Percentiles rank a stretch among this genome's conserved stretches.
These are phyloP conservation scores for Caenorhabditis afra DNA, from an alignment of 2,888 invertebrate genomes.

Conservation along the genomic window DNA sequence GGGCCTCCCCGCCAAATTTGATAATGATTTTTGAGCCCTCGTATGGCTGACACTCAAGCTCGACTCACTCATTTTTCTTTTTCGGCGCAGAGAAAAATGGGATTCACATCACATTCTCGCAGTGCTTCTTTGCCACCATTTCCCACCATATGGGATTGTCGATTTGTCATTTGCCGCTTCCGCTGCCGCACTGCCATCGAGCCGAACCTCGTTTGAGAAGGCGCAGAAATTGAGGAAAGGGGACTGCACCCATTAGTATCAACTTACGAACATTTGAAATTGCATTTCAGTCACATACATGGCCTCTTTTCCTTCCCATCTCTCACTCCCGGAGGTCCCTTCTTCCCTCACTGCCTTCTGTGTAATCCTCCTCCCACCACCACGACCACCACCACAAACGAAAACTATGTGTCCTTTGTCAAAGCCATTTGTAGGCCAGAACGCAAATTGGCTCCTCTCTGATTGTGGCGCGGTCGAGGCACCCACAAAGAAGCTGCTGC, in stretches of 20 bases:
- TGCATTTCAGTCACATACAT: constrained; percentile 29
- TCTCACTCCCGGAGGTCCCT: constrained; percentile 33
- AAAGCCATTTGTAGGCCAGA: constrained; percentile 48
- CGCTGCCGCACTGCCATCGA: constrained; percentile 5
- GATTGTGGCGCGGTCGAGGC: constrained; percentile 47
- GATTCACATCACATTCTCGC: not conserved
- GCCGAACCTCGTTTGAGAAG: not conserved
- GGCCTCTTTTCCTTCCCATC: not conserved
- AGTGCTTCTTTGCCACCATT: not conserved
- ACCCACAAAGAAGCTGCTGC: not conserved
- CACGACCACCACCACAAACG: constrained; percentile 24
- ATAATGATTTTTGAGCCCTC: no score
- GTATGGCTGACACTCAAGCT: no score
- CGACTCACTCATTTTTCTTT: not conserved
- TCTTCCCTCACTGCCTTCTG: constrained; percentile 1
- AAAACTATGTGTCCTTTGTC: constrained; percentile 55
- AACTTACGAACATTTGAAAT: constrained; percentile 41
- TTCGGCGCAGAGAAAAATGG: not conserved
- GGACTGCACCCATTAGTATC: constrained; percentile 19
- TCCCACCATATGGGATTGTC: constrained; percentile 27
- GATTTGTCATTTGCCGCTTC: constrained; percentile 24
- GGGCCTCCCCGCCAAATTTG: no score
- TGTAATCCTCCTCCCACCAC: no score
- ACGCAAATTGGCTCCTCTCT: constrained; percentile 56
- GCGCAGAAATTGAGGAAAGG: not conserved